Percentiles rank a stretch among this genome's conserved stretches.
Evolutionary conservation across 1,140 invertebrate genomes (phyloP).

Genomic region (Drosophila nebulosa): DNA sequence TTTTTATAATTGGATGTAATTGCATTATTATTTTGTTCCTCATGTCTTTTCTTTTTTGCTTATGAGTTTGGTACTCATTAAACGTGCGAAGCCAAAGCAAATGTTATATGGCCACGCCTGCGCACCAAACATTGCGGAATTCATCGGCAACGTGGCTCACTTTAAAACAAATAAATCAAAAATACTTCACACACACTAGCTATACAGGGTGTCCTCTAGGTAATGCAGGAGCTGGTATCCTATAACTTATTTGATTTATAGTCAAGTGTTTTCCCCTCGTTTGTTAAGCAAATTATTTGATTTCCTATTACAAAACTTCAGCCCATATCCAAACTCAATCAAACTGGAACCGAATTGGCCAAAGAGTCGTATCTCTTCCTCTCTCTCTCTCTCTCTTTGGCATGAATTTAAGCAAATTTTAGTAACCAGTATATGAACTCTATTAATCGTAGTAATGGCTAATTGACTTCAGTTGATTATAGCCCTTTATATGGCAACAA

Average conservation of each 20-base stretch:
- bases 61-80: constrained; percentile 38
- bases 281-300: background rate
- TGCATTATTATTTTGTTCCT: constrained; percentile 23
- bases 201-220: background rate
- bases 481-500: no score
- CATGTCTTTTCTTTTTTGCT: background rate
- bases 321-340: no score
- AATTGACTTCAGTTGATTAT: no score
- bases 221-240: background rate
- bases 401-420: no score
- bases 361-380: no score
- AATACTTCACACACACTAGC: background rate
- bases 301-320: background rate
- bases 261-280: background rate
- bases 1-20: constrained; percentile 73
- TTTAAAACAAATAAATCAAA: constrained; percentile 70
- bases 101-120: constrained; percentile 27
- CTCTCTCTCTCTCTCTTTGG: no score
- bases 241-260: background rate
- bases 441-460: no score
- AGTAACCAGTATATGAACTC: no score
- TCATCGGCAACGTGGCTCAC: constrained; percentile 2
- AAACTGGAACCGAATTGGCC: no score
- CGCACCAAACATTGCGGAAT: constrained; percentile 27
- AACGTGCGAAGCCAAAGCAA: background rate